Conservation (phyloP, 2,888 invertebrate genomes). For the Margaritifera margaritifera region DNA sequence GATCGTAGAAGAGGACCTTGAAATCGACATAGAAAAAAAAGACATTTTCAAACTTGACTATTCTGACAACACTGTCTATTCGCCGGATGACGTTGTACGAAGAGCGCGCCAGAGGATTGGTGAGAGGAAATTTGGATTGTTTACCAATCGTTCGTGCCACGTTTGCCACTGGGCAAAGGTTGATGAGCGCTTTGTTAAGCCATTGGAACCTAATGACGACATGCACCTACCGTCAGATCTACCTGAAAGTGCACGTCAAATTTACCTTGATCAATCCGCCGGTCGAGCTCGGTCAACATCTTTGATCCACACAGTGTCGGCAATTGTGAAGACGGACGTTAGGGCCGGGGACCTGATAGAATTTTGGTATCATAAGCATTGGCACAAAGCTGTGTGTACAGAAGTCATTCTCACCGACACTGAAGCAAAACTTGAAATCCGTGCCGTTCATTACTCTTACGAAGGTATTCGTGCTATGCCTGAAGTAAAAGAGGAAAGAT, state of each 20-base stretch:
- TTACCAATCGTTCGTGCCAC: conserved; percentile 23
- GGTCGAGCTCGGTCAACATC: conserved; percentile 11
- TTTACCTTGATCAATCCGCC: conserved; percentile 17
- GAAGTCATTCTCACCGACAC: not conserved
- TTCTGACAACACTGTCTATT: conserved; percentile 3
- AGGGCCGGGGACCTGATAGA: conserved; percentile 15
- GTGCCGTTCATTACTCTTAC: conserved; percentile 11
- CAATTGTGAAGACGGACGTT: conserved; percentile 15
- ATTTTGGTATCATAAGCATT: conserved; percentile 2
- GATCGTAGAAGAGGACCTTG: conserved; percentile 13
- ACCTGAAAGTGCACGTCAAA: not conserved
- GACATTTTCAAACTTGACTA: conserved; percentile 10
- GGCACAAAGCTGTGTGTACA: conserved; percentile 19
- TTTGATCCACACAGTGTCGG: conserved; percentile 5
- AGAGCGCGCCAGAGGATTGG: conserved; percentile 23
- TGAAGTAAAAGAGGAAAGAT: conserved; percentile 13
- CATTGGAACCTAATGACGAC: not conserved
- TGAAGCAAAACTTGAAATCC: not conserved
- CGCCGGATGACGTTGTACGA: conserved; percentile 16
- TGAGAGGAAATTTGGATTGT: conserved; percentile 20
- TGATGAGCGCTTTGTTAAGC: not conserved
- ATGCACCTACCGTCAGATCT: not conserved
- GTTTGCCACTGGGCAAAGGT: conserved; percentile 32
- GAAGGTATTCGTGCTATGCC: not conserved
- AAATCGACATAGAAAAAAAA: conserved; percentile 6